phyloP scores from a whole-genome alignment of 1,140 invertebrate species.

The Zaprionus davidi region DNA sequence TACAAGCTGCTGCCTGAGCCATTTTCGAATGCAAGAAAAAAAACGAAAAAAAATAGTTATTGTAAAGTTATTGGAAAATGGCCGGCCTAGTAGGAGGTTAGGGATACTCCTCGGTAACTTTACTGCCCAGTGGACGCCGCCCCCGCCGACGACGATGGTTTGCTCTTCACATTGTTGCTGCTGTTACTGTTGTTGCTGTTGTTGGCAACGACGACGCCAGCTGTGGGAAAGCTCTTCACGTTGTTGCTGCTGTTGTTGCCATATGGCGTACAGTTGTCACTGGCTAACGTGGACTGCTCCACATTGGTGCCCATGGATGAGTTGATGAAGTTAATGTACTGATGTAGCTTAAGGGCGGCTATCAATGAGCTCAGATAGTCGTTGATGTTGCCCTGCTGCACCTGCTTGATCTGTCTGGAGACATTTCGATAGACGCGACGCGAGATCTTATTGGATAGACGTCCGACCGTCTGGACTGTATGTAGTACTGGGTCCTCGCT shows the following conservation, averaged over 20 bases:
- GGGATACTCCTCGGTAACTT: neutral
- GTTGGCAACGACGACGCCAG: neutral
- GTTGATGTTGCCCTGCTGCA: slow-evolving; percentile 87
- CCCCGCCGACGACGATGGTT: slow-evolving; percentile 33
- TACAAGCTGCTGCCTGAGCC: neutral
- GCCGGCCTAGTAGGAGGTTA: slow-evolving; percentile 3
- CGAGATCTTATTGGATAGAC: slow-evolving; percentile 89
- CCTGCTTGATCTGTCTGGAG: slow-evolving; percentile 86
- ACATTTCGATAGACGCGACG: slow-evolving; percentile 88
- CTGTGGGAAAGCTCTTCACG: neutral
- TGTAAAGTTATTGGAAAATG: slow-evolving; percentile 34
- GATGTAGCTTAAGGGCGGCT: slow-evolving; percentile 87
- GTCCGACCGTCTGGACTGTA: slow-evolving; percentile 89
- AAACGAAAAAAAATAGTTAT: slow-evolving; percentile 30
- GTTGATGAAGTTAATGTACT: slow-evolving; percentile 85
- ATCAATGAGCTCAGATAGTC: slow-evolving; percentile 87
- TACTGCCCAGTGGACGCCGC: slow-evolving; percentile 36
- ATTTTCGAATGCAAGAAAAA: slow-evolving; percentile 22
- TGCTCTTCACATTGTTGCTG: slow-evolving; percentile 48
- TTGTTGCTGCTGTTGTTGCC: slow-evolving; percentile 34
- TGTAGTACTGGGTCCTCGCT: slow-evolving; percentile 88
- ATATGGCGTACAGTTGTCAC: slow-evolving; percentile 60
- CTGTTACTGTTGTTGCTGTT: slow-evolving; percentile 15
- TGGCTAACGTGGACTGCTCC: slow-evolving; percentile 71
- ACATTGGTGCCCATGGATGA: slow-evolving; percentile 83